Conservation (phyloP, 2,888 invertebrate genomes). For the Hypolimnas misippus region DNA sequence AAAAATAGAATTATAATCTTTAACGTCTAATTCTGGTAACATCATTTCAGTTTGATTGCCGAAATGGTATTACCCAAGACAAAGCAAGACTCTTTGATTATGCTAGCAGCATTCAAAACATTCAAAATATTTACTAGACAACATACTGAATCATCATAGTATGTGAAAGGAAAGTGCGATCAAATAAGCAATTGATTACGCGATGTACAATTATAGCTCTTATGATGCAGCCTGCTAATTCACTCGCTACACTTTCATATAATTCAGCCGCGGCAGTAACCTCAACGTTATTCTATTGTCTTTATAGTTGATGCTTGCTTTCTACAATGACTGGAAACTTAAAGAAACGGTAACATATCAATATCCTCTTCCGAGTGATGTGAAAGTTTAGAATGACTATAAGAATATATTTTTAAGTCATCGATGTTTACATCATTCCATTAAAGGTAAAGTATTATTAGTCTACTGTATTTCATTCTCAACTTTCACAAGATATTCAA, state of each 20-base stretch:
- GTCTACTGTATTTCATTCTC: no score
- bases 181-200: slow-evolving; percentile 25
- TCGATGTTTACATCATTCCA: slow-evolving; percentile 12
- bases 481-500: no score
- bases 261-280: slow-evolving; percentile 26
- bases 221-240: slow-evolving; percentile 29
- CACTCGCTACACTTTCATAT: slow-evolving; percentile 32
- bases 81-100: not conserved
- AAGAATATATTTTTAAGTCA: slow-evolving; percentile 11
- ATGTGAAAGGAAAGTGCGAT: slow-evolving; percentile 31
- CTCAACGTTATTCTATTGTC: slow-evolving; percentile 31
- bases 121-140: not conserved
- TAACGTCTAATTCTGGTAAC: no score
- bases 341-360: slow-evolving; percentile 18
- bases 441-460: slow-evolving; percentile 1
- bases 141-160: not conserved
- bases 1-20: no score
- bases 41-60: not conserved
- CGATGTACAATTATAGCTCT: slow-evolving; percentile 33
- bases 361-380: slow-evolving; percentile 29
- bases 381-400: slow-evolving; percentile 26
- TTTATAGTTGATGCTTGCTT: slow-evolving; percentile 32
- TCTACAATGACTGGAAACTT: slow-evolving; percentile 32
- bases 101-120: not conserved
- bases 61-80: not conserved